These are phyloP conservation scores for Noturus placidus DNA, from an alignment of 2,113 vertebrate genomes.

Conservation along the genomic window DNA sequence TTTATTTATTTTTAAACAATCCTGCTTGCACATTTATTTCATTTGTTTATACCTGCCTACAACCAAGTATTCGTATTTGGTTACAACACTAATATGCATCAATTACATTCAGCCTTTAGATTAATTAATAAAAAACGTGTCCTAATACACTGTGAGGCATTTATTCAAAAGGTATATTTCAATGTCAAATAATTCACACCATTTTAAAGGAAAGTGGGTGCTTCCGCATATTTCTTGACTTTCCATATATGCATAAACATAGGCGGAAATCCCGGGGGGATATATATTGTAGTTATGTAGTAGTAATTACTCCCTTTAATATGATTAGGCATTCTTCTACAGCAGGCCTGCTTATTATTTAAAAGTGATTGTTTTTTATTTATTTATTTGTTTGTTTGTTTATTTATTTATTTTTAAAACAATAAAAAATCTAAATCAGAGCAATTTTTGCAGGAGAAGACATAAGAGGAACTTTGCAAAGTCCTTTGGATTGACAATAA, in stretches of 20 bases:
- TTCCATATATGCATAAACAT: not conserved
- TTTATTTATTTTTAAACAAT: not conserved
- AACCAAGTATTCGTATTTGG: not conserved
- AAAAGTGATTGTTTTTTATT: not conserved
- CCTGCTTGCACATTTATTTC: not conserved
- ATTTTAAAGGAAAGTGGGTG: not conserved
- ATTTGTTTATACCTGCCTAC: too few relatives aligned
- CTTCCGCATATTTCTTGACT: not conserved
- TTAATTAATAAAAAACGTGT: not conserved
- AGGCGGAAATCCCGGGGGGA: too few relatives aligned
- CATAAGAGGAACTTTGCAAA: constrained; percentile 24
- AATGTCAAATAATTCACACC: not conserved
- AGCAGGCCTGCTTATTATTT: not conserved
- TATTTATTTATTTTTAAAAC: not conserved
- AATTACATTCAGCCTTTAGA: not conserved
- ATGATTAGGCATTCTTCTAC: not conserved
- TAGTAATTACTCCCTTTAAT: not conserved
- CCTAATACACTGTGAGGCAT: not conserved
- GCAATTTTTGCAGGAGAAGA: constrained; percentile 50
- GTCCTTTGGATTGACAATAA: constrained; percentile 8
- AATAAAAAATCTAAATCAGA: constrained; percentile 8
- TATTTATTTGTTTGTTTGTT: too few relatives aligned
- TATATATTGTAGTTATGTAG: too few relatives aligned
- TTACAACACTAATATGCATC: not conserved
- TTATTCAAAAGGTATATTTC: not conserved